Base-by-base conservation (phyloP, 2,113 vertebrate genomes). In the Lepisosteus oculatus region DNA sequence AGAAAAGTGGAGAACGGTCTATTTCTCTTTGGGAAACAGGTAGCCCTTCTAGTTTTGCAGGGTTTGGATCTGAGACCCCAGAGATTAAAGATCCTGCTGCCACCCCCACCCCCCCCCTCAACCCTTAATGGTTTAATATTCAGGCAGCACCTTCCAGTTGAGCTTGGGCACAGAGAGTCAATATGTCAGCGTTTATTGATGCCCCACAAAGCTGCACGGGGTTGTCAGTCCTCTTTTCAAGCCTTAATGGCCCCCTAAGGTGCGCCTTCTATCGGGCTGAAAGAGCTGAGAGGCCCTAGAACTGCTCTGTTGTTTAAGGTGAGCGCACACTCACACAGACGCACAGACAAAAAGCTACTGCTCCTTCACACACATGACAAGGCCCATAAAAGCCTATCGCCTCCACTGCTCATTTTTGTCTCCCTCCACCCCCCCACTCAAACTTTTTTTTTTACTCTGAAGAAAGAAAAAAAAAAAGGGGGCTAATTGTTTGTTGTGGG, bases 151-250 rank as follows among this genome's bases (percentile, higher is more conserved):
- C 91, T 93, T 91, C 92, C 86, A 83, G 80, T 78, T 81, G 90
- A 86, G 80, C 85, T 77, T 90, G 87, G 89, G 91, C 90, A 87
- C 88, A 87, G 90, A 91, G 92, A 91, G 93, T 91, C 92, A 94
- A 94, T 90, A 86, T 93, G 93, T 95, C 90, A 92, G 91, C 85
- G 73, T 93, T 95, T 93, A 94, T 94, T 92, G 94, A 95, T 94
- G 92, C 92, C 94, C 88, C 88, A 89, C 88, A 66, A 92, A 85
- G 90, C 89, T 83, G 89, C 85, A 72, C 92, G 72, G 93, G 89
- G 86, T 89, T 96, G 94, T 94, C 94, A 96, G 90, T 85, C 77
- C 85, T 85, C 88, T 86, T 95, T 96, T 97, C 93, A 96, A 88
- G 81, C 84, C 75, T 83, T 85, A 87, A 89, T 87, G 94, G 91